A percentile compares a stretch with the other conserved stretches of the same genome.
Conservation (phyloP, 2,888 invertebrate species). For the Pristionchus japonicus region DNA sequence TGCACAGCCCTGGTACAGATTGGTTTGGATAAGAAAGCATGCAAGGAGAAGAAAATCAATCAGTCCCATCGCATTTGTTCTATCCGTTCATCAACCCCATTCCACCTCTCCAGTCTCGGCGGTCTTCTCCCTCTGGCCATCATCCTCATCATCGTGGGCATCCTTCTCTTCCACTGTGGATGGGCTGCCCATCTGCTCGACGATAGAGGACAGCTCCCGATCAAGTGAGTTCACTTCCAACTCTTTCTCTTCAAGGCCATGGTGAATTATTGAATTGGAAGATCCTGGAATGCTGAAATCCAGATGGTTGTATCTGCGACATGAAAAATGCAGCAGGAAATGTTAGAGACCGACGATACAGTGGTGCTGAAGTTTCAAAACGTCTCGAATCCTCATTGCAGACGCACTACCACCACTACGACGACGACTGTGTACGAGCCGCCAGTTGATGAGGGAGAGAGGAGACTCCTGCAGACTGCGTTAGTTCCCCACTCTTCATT, state of each 20-base stretch:
- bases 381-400: not conserved
- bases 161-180: slow-evolving; percentile 74
- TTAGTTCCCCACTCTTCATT: too few species aligned
- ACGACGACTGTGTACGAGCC: slow-evolving; percentile 60
- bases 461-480: slow-evolving; percentile 39
- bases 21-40: too few species aligned
- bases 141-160: slow-evolving; percentile 73
- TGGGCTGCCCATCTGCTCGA: slow-evolving; percentile 75
- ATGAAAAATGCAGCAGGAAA: not conserved
- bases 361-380: not conserved
- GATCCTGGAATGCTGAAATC: too few species aligned
- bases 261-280: too few species aligned
- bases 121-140: slow-evolving; percentile 71
- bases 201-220: slow-evolving; percentile 66
- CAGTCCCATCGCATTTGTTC: too few species aligned
- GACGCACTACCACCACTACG: slow-evolving; percentile 61
- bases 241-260: too few species aligned
- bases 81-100: not conserved
- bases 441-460: slow-evolving; percentile 65
- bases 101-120: slow-evolving; percentile 59
- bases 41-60: not conserved
- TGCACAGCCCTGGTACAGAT: too few species aligned
- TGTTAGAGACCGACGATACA: too few species aligned
- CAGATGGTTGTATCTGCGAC: slow-evolving; percentile 14
- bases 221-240: slow-evolving; percentile 56